A percentile compares a stretch with the other conserved stretches of the same genome.
Conservation (phyloP, 2,888 invertebrate species). For the Loripinus fragilis region DNA sequence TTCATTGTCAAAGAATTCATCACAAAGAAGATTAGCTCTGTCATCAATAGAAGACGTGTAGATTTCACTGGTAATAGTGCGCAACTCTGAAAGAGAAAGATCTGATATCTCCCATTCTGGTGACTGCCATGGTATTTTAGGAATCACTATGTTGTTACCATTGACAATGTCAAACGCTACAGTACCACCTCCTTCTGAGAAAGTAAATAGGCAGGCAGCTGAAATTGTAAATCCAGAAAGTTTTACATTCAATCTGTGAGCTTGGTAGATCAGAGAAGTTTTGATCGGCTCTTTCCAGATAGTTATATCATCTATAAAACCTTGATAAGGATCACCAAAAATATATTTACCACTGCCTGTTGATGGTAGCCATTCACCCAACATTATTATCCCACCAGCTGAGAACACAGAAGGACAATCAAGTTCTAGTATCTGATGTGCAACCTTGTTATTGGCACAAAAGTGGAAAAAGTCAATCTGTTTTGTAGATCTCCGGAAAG, state of each 20-base stretch:
- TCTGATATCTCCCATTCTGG: conserved; percentile 68
- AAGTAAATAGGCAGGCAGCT: conserved; percentile 61
- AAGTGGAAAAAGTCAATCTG: conserved; percentile 64
- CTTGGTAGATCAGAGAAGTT: conserved; percentile 65
- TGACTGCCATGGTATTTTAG: conserved; percentile 70
- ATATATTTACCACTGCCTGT: conserved; percentile 39
- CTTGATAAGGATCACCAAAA: conserved; percentile 51
- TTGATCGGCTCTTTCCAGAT: conserved; percentile 69
- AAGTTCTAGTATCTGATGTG: conserved; percentile 56
- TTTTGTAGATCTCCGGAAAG: conserved; percentile 47
- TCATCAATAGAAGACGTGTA: conserved; percentile 34
- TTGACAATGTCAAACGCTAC: conserved; percentile 62
- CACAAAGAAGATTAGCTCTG: conserved; percentile 44
- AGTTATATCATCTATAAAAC: conserved; percentile 68
- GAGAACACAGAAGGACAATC: conserved; percentile 58
- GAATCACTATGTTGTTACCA: conserved; percentile 66
- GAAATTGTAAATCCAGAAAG: conserved; percentile 63
- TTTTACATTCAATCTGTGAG: conserved; percentile 65
- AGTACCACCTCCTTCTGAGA: conserved; percentile 67
- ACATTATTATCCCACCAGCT: conserved; percentile 59
- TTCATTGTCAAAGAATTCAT: conserved; percentile 56
- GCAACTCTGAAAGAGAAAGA: conserved; percentile 49
- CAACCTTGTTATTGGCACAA: conserved; percentile 51
- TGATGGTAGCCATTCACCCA: conserved; percentile 71
- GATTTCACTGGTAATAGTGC: conserved; percentile 19